Percentiles rank a stretch among this genome's conserved stretches.
These are phyloP conservation scores for Aulostomus chinensis DNA, from an alignment of 2,797 vertebrate species.

Conservation along the genomic window DNA sequence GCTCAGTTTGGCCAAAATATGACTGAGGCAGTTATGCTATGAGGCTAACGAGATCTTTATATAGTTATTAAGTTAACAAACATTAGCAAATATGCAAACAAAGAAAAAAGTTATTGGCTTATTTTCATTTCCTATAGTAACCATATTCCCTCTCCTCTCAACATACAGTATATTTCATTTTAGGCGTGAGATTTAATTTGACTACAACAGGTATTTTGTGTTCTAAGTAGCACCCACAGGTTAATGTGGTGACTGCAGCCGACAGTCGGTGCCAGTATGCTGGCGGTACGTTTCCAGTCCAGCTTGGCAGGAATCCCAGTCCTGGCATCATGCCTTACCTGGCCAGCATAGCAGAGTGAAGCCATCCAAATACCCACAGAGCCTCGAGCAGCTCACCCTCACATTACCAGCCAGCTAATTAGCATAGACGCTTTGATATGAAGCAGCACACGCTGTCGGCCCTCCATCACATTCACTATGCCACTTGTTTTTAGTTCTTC, in stretches of 20 bases:
- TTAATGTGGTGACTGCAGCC: constrained; percentile 45
- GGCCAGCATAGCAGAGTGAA: constrained; percentile 41
- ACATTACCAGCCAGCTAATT: constrained; percentile 65
- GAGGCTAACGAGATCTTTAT: no score
- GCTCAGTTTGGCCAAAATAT: no score
- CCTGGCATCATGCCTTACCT: constrained; percentile 55
- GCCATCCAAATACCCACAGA: constrained; percentile 62
- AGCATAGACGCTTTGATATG: constrained; percentile 68
- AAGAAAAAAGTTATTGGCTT: no score
- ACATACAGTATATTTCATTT: no score
- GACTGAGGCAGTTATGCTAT: no score
- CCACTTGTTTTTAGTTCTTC: constrained; percentile 34
- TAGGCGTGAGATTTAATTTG: no score
- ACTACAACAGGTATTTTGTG: no score
- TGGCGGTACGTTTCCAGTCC: constrained; percentile 38
- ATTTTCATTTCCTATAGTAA: no score
- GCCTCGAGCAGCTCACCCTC: constrained; percentile 52
- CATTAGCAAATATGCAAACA: no score
- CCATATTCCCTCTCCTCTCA: no score
- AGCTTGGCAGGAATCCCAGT: constrained; percentile 44
- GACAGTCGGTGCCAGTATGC: constrained; percentile 15
- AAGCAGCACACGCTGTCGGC: constrained; percentile 51
- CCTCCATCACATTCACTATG: constrained; percentile 32
- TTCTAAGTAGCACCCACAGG: constrained; percentile 43
- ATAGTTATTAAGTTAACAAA: no score